Conservation (phyloP, 2,797 vertebrate species). For the Alcedo quadribrachys region DNA sequence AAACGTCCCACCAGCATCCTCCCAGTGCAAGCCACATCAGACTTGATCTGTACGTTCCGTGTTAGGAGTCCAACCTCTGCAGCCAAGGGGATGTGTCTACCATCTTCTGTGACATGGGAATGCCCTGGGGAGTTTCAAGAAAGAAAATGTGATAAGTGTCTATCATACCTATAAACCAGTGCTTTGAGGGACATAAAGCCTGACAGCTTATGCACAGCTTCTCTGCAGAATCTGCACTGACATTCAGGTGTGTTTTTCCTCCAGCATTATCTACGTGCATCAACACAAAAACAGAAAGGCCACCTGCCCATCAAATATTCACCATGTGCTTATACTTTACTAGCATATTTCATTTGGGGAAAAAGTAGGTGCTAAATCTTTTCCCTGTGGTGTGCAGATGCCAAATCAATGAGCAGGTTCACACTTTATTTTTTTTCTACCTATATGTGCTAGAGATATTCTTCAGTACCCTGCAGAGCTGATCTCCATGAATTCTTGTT, state of each 20-base stretch:
- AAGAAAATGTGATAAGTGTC: constrained; percentile 41
- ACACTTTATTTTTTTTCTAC: background rate
- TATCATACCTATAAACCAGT: constrained; percentile 22
- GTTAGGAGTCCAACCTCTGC: constrained; percentile 77
- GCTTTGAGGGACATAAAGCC: constrained; percentile 43
- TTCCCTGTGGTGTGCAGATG: background rate
- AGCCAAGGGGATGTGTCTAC: constrained; percentile 56
- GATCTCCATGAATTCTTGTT: background rate
- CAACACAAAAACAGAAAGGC: constrained; percentile 63
- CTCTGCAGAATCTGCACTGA: constrained; percentile 48
- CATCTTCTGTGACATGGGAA: constrained; percentile 46
- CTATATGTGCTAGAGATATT: background rate
- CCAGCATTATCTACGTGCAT: constrained; percentile 36
- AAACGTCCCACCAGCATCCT: constrained; percentile 70
- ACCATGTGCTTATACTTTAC: background rate
- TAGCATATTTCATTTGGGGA: constrained; percentile 26
- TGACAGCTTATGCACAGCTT: constrained; percentile 40
- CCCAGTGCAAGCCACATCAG: constrained; percentile 69
- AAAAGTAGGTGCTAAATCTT: constrained; percentile 50
- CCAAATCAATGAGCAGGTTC: constrained; percentile 14
- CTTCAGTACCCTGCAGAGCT: background rate
- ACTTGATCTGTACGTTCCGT: constrained; percentile 71
- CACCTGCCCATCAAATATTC: constrained; percentile 60
- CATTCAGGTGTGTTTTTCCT: constrained; percentile 68
- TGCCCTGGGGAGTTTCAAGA: constrained; percentile 59